Percentiles rank a stretch among this genome's conserved stretches.
phyloP scores from a whole-genome alignment of 2,797 vertebrate species.

The Loriculus beryllinus region DNA sequence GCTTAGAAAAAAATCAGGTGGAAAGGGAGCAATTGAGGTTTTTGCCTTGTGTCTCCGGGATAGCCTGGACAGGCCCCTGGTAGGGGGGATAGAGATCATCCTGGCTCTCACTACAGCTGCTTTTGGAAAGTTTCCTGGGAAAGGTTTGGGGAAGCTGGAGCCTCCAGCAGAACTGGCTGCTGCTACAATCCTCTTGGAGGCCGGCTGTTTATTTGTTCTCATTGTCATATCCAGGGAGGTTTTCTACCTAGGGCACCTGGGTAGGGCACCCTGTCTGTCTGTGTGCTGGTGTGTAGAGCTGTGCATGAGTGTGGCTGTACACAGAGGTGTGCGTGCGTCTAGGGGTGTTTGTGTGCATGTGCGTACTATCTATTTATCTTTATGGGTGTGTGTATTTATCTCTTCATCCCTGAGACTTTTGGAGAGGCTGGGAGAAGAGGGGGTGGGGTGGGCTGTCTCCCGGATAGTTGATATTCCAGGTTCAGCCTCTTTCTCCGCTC shows the following conservation, averaged over 20 bases:
- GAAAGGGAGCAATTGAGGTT: background rate
- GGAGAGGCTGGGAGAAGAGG: constrained; percentile 33
- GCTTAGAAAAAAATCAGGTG: background rate
- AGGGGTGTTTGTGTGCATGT: background rate
- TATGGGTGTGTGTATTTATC: background rate
- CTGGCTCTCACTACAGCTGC: background rate
- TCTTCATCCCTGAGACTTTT: constrained; percentile 32
- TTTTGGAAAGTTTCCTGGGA: constrained; percentile 11
- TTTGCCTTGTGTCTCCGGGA: background rate
- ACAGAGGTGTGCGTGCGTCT: background rate
- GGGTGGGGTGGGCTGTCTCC: constrained; percentile 67
- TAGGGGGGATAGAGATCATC: background rate
- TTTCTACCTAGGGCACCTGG: background rate
- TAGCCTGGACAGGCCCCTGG: background rate
- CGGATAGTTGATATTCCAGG: constrained; percentile 89
- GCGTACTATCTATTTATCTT: background rate
- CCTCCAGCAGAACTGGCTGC: background rate
- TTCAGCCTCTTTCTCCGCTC: constrained; percentile 82
- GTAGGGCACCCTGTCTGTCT: rapidly evolving
- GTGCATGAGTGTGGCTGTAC: rapidly evolving
- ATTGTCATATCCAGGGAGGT: background rate
- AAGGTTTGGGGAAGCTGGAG: background rate
- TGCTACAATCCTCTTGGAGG: background rate
- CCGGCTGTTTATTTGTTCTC: background rate
- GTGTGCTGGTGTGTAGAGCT: rapidly evolving